Percentiles rank a stretch among this genome's conserved stretches.
These are phyloP conservation scores for Falco naumanni DNA, from an alignment of 2,797 vertebrate species.

Conservation along the genomic window DNA sequence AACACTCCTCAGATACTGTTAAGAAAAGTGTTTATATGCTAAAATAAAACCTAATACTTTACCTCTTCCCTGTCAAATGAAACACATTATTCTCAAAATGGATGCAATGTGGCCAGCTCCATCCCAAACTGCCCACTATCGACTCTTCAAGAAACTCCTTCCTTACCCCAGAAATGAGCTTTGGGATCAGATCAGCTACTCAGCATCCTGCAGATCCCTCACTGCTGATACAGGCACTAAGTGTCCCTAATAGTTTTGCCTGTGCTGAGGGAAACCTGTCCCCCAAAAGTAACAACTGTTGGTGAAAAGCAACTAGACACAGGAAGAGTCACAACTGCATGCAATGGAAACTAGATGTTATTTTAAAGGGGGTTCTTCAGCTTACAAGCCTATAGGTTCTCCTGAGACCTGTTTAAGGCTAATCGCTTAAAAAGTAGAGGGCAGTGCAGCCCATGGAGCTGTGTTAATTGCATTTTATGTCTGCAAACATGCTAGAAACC, in stretches of 20 bases:
- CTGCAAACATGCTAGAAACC: neutral
- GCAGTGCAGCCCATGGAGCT: neutral
- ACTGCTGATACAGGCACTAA: fast-evolving
- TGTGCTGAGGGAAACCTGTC: neutral
- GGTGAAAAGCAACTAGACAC: neutral
- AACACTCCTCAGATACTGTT: neutral
- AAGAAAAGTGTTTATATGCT: neutral
- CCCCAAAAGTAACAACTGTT: neutral
- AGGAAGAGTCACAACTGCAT: neutral
- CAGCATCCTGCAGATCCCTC: neutral
- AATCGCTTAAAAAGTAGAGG: neutral
- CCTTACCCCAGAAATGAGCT: neutral
- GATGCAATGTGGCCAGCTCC: neutral
- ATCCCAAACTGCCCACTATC: neutral
- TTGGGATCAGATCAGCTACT: neutral
- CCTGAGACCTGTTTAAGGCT: neutral
- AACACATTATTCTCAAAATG: neutral
- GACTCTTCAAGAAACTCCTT: neutral
- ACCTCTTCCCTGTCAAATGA: neutral
- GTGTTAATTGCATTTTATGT: neutral
- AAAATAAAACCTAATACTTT: neutral
- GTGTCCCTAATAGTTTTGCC: neutral
- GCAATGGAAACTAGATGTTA: neutral
- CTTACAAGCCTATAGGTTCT: neutral
- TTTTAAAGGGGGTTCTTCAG: neutral